Percentiles rank a stretch among this genome's conserved stretches.
Conservation (phyloP, 1,140 invertebrate species). For the Oreohelix idahoensis region DNA sequence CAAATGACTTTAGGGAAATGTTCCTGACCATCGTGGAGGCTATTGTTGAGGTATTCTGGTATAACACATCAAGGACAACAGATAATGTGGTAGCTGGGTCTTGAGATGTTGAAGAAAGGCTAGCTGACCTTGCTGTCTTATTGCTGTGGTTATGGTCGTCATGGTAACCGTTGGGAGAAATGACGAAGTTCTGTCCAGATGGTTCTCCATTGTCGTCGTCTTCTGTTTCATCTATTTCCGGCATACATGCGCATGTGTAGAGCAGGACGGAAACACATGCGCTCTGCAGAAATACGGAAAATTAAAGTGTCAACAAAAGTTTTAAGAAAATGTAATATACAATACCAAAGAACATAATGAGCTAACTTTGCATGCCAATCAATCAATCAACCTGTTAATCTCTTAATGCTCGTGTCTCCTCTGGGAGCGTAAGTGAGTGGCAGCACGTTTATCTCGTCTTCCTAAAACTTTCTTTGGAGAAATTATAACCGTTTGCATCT, state of each 20-base stretch:
- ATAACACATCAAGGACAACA: not conserved
- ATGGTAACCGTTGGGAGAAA: constrained; percentile 2
- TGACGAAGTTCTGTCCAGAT: not conserved
- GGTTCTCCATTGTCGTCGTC: not conserved
- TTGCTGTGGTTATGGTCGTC: not conserved
- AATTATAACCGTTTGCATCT: no score
- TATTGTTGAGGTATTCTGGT: not conserved
- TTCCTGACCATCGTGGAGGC: not conserved
- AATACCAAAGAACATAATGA: no score
- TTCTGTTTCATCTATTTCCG: not conserved
- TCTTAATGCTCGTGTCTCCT: no score
- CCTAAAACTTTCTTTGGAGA: no score
- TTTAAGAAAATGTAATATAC: no score
- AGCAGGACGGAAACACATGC: constrained; percentile 29
- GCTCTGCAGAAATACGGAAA: not conserved
- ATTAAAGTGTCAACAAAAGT: not conserved
- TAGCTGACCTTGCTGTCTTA: not conserved
- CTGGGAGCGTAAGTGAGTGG: no score
- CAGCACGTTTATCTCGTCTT: no score
- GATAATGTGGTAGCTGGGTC: not conserved
- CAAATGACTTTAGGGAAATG: not conserved
- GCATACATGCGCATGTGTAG: constrained; percentile 28
- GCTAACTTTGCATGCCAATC: no score
- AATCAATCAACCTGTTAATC: no score
- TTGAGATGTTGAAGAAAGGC: not conserved